Conservation (phyloP, 35 echinoderm and acorn worm species). For the Strongylocentrotus purpuratus region DNA sequence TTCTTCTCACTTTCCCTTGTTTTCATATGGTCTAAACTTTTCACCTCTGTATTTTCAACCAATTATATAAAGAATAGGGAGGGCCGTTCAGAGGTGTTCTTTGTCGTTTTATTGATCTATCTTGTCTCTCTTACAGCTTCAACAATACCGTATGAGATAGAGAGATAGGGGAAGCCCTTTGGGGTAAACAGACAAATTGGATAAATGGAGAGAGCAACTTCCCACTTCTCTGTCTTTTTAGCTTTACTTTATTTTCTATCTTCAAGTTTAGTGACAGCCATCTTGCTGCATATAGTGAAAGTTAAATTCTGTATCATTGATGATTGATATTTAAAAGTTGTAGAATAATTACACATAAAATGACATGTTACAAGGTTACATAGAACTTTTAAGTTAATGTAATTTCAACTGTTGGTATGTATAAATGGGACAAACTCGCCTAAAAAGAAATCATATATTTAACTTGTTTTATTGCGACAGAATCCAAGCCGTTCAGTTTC, state of each 20-base stretch:
- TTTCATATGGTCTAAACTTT: background rate
- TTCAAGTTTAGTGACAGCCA: no score
- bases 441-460: no score
- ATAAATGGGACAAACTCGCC: no score
- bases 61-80: background rate
- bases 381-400: background rate
- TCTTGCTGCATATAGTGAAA: background rate
- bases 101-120: background rate
- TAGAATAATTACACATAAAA: background rate
- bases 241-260: background rate
- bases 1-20: background rate
- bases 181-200: background rate
- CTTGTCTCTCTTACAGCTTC: background rate
- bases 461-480: no score
- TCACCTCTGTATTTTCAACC: background rate
- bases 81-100: background rate
- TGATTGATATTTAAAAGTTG: background rate
- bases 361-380: background rate
- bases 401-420: no score
- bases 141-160: background rate
- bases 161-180: background rate
- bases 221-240: background rate
- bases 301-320: background rate
- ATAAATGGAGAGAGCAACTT: background rate
- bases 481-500: no score